Percentiles rank a stretch among this genome's conserved stretches.
Conservation (phyloP, 92 coral and sea anemone species). For the Siderastrea radians region DNA sequence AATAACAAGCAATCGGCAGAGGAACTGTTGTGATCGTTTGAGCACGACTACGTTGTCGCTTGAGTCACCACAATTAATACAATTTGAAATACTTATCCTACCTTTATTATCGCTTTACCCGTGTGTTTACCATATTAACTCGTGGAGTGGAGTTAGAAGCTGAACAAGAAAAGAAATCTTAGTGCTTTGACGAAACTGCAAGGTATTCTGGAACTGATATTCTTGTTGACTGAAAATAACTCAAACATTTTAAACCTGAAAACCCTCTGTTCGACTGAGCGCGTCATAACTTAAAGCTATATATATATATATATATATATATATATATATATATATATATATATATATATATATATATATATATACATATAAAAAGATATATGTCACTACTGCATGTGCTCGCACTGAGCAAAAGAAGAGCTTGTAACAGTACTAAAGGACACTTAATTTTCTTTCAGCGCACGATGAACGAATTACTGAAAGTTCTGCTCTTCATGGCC, state of each 20-base stretch:
- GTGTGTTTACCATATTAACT: too few relatives aligned
- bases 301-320: too few relatives aligned
- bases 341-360: too few relatives aligned
- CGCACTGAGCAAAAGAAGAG: background rate
- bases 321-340: too few relatives aligned
- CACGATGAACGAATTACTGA: constrained; percentile 17
- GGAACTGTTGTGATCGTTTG: background rate
- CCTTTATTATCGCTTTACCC: background rate
- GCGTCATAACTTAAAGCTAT: too few relatives aligned
- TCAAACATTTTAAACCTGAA: background rate
- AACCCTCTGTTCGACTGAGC: background rate
- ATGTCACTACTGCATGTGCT: background rate
- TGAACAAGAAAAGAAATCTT: background rate
- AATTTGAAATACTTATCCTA: background rate
- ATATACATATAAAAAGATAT: too few relatives aligned
- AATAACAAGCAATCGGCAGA: background rate
- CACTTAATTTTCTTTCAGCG: constrained; percentile 3
- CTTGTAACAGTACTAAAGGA: background rate
- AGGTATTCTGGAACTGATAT: background rate
- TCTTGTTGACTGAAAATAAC: background rate
- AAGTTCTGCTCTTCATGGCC: constrained; percentile 11
- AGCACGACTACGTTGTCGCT: background rate
- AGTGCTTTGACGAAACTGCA: background rate
- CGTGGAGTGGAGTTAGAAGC: background rate
- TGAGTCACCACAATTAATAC: background rate